Evolutionary conservation across 2,888 invertebrate species (phyloP), one percentile per base, ranked within the genome.

Genomic region (Silvanus unidentatus): DNA sequence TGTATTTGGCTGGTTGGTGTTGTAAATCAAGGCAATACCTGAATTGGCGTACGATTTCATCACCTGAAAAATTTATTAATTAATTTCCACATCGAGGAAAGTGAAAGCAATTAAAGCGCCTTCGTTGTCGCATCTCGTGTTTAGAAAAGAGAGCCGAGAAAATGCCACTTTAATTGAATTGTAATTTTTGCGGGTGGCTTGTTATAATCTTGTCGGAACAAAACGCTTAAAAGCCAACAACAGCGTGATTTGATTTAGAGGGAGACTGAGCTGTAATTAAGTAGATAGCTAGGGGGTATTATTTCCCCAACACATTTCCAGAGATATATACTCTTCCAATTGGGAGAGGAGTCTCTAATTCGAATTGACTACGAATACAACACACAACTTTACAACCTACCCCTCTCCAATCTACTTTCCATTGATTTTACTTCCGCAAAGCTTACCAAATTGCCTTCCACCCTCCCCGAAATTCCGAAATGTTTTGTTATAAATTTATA

Each of bases 341-440:
- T 47, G 32, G 44, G 47, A 52, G 55, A 56, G 65, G 63, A 65
- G 62, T 61, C 66, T 68, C 64, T 66, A 68, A 65, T 65, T 63
- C 65, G 57, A 57, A 63, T 63, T 59, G 58, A 59, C 52, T 53
- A 55, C 52, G 40, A 35, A 22, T 22, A 22, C 22, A 22, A 22
- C 22, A 22, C 22, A 22, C 22, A n/a, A 22, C 22, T 22, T 22
- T 27, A 42, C 37, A 40, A 42, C 48, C 49, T 48, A 50, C 44
- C 48, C 55, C 57, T 22, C 4, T 22, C 3, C 8, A 22, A 3
- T 50, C 47, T 53, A 54, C 56, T 65, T 65, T 68, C 67, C 69
- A 69, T 69, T 69, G 69, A 69, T 69, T 69, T 66, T 65, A 63
- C 63, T 58, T 55, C 57, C 57, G 22, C 58, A 66, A 68, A 69